Evolutionary conservation across 2,113 vertebrate species (phyloP).

Genomic region (Passerina amoena): DNA sequence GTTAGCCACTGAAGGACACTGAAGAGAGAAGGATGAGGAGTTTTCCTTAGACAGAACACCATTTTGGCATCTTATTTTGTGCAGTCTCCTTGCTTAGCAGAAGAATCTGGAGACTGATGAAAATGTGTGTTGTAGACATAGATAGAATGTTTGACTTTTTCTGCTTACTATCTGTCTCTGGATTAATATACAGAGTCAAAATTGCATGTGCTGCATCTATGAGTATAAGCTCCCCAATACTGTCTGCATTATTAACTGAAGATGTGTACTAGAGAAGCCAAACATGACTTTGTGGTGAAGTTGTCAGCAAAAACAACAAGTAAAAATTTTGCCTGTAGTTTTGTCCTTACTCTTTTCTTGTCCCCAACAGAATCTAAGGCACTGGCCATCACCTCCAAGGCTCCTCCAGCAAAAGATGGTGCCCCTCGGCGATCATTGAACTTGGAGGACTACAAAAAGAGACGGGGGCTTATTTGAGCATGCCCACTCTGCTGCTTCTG

Average conservation of each 20-base stretch:
- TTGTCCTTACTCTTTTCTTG: neutral
- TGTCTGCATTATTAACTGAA: neutral
- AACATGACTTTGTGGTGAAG: neutral
- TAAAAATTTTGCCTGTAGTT: neutral
- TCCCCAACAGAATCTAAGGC: slow-evolving; percentile 90
- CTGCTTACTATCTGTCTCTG: neutral
- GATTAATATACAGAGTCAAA: neutral
- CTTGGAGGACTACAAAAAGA: slow-evolving; percentile 99
- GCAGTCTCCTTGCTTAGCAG: neutral
- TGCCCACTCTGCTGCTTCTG: slow-evolving; percentile 73
- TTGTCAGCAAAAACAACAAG: neutral
- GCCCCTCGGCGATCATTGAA: slow-evolving; percentile 95
- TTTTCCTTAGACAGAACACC: neutral
- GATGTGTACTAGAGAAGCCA: neutral
- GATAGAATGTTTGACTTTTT: neutral
- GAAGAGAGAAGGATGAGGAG: neutral
- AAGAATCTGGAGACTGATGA: neutral
- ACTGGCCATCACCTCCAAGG: slow-evolving; percentile 93
- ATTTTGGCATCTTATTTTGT: neutral
- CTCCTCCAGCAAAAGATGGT: slow-evolving; percentile 94
- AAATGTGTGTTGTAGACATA: neutral
- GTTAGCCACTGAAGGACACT: neutral
- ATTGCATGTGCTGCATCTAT: neutral
- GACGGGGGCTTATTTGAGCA: slow-evolving; percentile 94
- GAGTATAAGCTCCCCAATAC: neutral